These are phyloP conservation scores for Erinaceus europaeus DNA, from an alignment of 2,113 vertebrate species.

Conservation along the genomic window DNA sequence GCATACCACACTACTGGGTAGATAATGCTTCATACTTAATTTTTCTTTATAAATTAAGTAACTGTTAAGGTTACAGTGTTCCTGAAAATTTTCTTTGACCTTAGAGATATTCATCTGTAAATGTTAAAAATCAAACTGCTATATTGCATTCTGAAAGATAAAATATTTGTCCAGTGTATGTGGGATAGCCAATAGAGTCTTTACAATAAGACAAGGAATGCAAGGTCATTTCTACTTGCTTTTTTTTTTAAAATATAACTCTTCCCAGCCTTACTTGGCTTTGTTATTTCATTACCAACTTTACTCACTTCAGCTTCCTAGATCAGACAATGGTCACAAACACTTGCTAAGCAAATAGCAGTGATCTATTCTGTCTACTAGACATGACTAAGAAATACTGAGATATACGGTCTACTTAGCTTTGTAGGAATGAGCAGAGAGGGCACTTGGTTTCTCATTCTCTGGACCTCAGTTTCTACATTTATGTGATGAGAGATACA, in stretches of 20 bases:
- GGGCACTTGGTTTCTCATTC: background rate
- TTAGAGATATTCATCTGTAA: too few species aligned
- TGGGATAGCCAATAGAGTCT: background rate
- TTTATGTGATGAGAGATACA: background rate
- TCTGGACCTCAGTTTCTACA: background rate
- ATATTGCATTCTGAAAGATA: background rate
- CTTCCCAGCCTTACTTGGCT: background rate
- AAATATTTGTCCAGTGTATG: background rate
- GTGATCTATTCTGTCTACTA: background rate
- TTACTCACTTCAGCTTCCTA: background rate
- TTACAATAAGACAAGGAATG: background rate
- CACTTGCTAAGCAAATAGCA: background rate
- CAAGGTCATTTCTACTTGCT: background rate
- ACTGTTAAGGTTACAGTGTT: background rate
- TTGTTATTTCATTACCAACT: background rate
- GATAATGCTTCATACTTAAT: background rate
- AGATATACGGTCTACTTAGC: background rate
- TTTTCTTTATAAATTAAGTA: background rate
- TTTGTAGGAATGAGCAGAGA: too few species aligned
- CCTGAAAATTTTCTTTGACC: background rate
- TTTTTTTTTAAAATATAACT: background rate
- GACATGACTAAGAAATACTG: background rate
- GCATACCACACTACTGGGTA: background rate
- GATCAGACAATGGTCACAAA: background rate
- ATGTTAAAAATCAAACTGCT: too few species aligned